Conservation (phyloP, 2,888 invertebrate species). For the Drosophila mercatorum region DNA sequence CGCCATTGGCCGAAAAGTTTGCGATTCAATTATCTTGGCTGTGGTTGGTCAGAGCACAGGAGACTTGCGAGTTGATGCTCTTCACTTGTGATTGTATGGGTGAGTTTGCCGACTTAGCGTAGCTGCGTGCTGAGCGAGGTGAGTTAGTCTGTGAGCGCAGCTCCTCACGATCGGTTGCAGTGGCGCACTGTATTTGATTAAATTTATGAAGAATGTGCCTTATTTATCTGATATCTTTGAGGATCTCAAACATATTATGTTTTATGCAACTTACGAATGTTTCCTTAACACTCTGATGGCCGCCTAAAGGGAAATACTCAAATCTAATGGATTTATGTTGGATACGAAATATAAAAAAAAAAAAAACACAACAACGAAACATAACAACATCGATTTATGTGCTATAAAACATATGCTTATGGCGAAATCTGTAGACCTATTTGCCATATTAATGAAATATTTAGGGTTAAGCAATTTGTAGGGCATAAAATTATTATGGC, state of each 20-base stretch:
- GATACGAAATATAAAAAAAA: not conserved
- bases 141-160: not conserved
- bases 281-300: not conserved
- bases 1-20: not conserved
- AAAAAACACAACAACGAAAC: not conserved
- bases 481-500: conserved; percentile 55
- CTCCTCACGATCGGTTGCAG: not conserved
- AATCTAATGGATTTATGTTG: conserved; percentile 26
- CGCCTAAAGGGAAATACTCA: not conserved
- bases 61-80: not conserved
- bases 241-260: not conserved
- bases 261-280: not conserved
- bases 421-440: conserved; percentile 40
- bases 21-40: not conserved
- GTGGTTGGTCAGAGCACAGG: not conserved
- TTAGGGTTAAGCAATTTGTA: conserved; percentile 54
- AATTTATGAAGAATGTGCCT: not conserved
- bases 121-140: not conserved
- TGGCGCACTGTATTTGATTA: not conserved
- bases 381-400: conserved; percentile 26
- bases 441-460: conserved; percentile 55
- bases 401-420: conserved; percentile 14
- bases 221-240: too few species aligned
- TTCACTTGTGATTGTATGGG: not conserved
- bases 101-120: not conserved